phyloP scores from a whole-genome alignment of 1,140 invertebrate species.

The Listronotus oregonensis region DNA sequence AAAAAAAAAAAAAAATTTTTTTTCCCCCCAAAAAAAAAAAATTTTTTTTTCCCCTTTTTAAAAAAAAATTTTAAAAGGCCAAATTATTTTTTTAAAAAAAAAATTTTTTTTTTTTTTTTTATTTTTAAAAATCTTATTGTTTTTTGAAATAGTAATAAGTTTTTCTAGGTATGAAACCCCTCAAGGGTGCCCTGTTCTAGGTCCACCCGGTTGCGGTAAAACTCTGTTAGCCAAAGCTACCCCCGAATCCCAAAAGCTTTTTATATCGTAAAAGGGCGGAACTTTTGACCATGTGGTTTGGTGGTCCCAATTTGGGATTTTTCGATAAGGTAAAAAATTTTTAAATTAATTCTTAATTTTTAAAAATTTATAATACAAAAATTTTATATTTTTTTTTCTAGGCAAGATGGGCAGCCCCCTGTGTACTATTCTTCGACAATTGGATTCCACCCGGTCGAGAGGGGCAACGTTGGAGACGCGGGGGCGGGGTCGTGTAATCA shows the following conservation, averaged over 20 bases:
- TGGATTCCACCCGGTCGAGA: conserved; percentile 98
- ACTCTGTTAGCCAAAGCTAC: conserved; percentile 98
- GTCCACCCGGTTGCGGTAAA: conserved; percentile 97
- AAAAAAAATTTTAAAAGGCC: too few relatives aligned
- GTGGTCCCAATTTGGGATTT: conserved; percentile 98
- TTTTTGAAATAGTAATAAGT: neutral
- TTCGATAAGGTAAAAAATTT: conserved; percentile 86
- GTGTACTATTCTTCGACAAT: conserved; percentile 99
- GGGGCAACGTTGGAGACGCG: conserved; percentile 97
- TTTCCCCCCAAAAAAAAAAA: too few relatives aligned
- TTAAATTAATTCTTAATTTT: too few relatives aligned
- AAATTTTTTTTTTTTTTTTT: too few relatives aligned
- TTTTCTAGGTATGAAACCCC: conserved; percentile 92
- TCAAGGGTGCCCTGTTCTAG: conserved; percentile 98
- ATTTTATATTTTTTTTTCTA: too few relatives aligned
- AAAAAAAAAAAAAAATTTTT: too few relatives aligned
- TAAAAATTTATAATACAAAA: neutral
- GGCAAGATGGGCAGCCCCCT: conserved; percentile 98
- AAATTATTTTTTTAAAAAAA: too few relatives aligned
- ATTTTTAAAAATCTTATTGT: neutral
- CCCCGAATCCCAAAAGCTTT: conserved; percentile 98
- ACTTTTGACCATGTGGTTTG: conserved; percentile 99
- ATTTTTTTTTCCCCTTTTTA: too few relatives aligned
- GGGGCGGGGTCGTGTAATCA: conserved; percentile 99
- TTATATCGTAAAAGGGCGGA: conserved; percentile 99